A percentile compares a stretch with the other conserved stretches of the same genome.
phyloP scores from a whole-genome alignment of 2,113 vertebrate species.

The Guaruba guarouba region DNA sequence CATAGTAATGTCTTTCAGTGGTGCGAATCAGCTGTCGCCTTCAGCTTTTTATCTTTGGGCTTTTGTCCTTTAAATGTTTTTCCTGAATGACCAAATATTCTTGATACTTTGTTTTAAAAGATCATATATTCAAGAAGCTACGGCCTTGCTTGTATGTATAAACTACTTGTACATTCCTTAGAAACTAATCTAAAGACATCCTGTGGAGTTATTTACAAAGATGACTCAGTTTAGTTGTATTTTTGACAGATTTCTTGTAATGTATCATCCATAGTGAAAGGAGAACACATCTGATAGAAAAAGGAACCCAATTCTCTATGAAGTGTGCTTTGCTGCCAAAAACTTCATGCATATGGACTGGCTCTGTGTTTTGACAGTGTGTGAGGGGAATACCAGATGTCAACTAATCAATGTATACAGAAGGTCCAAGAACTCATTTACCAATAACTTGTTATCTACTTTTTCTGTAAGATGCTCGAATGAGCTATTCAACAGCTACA shows the following conservation, averaged over 20 bases:
- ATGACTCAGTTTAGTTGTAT: neutral
- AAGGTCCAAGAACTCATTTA: constrained; percentile 19
- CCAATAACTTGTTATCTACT: neutral
- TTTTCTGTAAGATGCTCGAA: neutral
- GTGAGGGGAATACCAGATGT: constrained; percentile 19
- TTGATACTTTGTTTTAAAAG: neutral
- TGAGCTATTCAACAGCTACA: neutral
- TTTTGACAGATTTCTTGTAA: constrained; percentile 30
- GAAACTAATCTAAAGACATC: neutral
- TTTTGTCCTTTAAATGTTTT: neutral
- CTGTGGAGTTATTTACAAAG: neutral
- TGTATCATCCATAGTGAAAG: neutral
- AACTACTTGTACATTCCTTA: neutral
- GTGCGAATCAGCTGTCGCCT: neutral
- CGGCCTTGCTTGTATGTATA: neutral
- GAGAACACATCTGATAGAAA: neutral
- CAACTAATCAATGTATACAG: constrained; percentile 23
- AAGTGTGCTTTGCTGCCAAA: neutral
- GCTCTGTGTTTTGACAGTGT: constrained; percentile 13
- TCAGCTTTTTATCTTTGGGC: neutral
- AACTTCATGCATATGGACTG: neutral
- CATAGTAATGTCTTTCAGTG: neutral
- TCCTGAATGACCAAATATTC: neutral
- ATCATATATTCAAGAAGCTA: neutral
- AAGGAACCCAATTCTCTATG: neutral